Base-by-base conservation (phyloP, 1,140 invertebrate genomes). In the Metopolophium dirhodum region DNA sequence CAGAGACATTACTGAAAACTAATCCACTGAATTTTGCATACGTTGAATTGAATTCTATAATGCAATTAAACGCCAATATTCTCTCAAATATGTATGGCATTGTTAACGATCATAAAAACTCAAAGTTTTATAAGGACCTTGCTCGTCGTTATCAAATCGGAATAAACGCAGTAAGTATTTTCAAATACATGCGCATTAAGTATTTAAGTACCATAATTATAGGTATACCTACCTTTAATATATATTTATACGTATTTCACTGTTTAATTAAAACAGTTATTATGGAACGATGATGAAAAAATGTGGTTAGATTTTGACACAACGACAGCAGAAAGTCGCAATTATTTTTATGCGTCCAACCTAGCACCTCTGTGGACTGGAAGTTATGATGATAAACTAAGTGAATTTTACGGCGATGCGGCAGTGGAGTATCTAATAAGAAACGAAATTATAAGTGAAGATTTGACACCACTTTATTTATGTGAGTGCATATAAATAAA, bases 11-110 rank as follows among this genome's bases (percentile, higher is more conserved):
- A 35, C 7, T 77, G 61, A 77, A 77, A 77, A 96, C 96, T 9
- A 95, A 96, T 23, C 97, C 97, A 0, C 96, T 96, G 18, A 95
- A 97, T 87, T 97, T 98, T 61, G 95, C 98, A 41, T 98, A 98
- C 1, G 98, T 98, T 2, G 98, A 98, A 95, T 95, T 99, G 30
- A 99, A 99, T 95, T 96, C 97, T 8, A 97, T 98, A 93, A 95
- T 98, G n/a, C 97, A 97, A 93, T 95, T 95, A 89, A 97, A 97
- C 94, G 96, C 97, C 61, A 94, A 95, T 26, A 95, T 96, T 7
- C 95, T 98, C 11, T 1, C 93, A 96, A 54, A 97, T 97, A 94
- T 96, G 96, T 94, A 93, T 94, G 41, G 93, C 94, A 47, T 94
- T 96, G 51, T 7, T 35, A 96, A 96, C 37, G 96, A 97, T 83